Base-by-base conservation (phyloP, 2,888 invertebrate genomes). In the Lobophora halterata region DNA sequence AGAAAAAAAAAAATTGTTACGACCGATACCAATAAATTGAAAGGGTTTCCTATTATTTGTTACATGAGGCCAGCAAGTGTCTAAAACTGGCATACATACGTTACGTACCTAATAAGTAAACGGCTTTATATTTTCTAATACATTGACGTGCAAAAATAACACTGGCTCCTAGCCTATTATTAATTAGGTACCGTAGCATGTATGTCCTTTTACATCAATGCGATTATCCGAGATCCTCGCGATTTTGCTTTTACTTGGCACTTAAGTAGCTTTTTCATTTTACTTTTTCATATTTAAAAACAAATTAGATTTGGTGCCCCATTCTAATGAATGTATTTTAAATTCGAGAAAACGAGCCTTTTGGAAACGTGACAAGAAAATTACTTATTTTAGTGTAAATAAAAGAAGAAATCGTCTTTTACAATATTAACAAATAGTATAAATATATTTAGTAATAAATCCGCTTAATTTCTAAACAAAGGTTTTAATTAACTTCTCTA, bases 201-300 rank as follows among this genome's bases (percentile, higher is more conserved):
- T 37, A 28, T 33, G 40, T 44, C 36, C 31, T 46, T 46, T 48
- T 36, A 50, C 48, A 48, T 52, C 43, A 36, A 34, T 34, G 32
- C 42, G 53, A 54, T 55, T 46, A 52, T 55, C 57, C 31, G 25
- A 41, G 42, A 52, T 52, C 50, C 48, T 42, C 46, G 17, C 44
- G 34, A 46, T 52, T 50, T 52, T 30, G 43, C 47, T 44, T 47
- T 50, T 49, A 47, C 44, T 52, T 50, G 46, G 46, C 45, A 48
- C 43, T 52, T 46, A 41, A 47, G 34, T 42, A 39, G 36, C 29
- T 42, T 45, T 55, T 47, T 48, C 49, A 46, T 46, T 48, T 48
- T 30, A 19, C 33, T 28, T 32, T 41, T 46, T 34, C 20, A 25
- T 31, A 28, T 40, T 46, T 40, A 45, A 34, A 33, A 37, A 27